phyloP scores from a whole-genome alignment of 2,113 vertebrate species.

The Coreoperca whiteheadi region DNA sequence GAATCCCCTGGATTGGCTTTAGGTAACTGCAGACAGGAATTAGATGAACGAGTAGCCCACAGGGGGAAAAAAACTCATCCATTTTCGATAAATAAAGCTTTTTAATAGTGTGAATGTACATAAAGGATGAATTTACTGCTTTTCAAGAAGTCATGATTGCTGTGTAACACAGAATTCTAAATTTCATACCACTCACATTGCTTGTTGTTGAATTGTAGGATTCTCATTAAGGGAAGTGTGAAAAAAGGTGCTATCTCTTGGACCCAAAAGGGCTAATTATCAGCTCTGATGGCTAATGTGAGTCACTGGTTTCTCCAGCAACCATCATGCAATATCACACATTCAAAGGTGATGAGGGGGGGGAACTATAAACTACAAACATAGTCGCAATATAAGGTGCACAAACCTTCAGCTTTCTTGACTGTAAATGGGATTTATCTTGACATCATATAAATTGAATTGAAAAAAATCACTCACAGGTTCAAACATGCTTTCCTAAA shows the following conservation, averaged over 20 bases:
- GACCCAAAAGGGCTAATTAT: slow-evolving; percentile 83
- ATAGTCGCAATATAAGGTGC: slow-evolving; percentile 20
- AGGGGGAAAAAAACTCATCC: slow-evolving; percentile 34
- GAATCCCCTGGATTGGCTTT: slow-evolving; percentile 52
- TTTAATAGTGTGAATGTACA: slow-evolving; percentile 58
- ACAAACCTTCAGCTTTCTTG: neutral
- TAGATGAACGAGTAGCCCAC: slow-evolving; percentile 42
- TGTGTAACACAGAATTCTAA: slow-evolving; percentile 41
- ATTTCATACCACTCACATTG: slow-evolving; percentile 29
- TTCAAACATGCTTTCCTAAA: neutral
- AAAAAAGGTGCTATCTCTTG: slow-evolving; percentile 75
- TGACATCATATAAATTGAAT: neutral
- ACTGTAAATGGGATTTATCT: slow-evolving; percentile 3
- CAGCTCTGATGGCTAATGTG: slow-evolving; percentile 68
- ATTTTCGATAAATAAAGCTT: slow-evolving; percentile 66
- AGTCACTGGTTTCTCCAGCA: slow-evolving; percentile 75
- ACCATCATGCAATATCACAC: slow-evolving; percentile 79
- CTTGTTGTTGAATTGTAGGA: slow-evolving; percentile 52
- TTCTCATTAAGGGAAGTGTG: slow-evolving; percentile 72
- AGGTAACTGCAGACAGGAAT: slow-evolving; percentile 53
- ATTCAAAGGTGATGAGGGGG: slow-evolving; percentile 62
- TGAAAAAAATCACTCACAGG: neutral
- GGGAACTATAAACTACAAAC: slow-evolving; percentile 27
- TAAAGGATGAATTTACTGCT: slow-evolving; percentile 62
- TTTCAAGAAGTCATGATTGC: slow-evolving; percentile 52